Evolutionary conservation across 2,888 invertebrate genomes (phyloP), one percentile per base, ranked within the genome.

Genomic region (Sesia bembeciformis): DNA sequence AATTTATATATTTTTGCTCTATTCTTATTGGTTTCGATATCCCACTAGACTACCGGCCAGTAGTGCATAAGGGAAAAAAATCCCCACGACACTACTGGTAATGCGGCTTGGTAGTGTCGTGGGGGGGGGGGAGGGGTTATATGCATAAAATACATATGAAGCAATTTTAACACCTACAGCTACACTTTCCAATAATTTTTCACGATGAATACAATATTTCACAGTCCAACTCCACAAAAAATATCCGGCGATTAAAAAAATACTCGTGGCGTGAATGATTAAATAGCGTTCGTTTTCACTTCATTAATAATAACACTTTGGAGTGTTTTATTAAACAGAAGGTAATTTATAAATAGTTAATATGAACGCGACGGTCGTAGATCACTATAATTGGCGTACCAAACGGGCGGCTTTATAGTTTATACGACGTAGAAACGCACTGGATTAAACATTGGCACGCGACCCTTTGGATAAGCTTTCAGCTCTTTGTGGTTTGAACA

Each of bases 221-320:
- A 23, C 23, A 23, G 23, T 23, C 23, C 23, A 23, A 23, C 23
- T 23, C 23, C 23, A 23, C 3, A 4, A 46, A 46, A 46, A 46
- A 46, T 46, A 46, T 46, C 43, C n/a, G 7, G 23, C 23, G 8
- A 8, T 46, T 40, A 38, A 52, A 52, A 61, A 62, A 63, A 64
- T 62, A 62, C 63, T 60, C 61, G 70, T 70, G 68, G 67, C 68
- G 70, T 73, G 71, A 74, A 76, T 77, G 76, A 83, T 81, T 77
- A 78, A 81, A 65, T 64, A 68, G 63, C 66, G 68, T 75, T 75
- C 71, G 72, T 82, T 85, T 82, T 80, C 82, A 83, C 81, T 74
- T 77, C 77, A 84, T 84, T 81, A 82, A 84, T 83, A 78, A 79
- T 75, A 84, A 84, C 83, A 80, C 80, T 81, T 83, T 78, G 62